These are phyloP conservation scores for Boloria selene DNA, from an alignment of 2,888 invertebrate species.

Conservation along the genomic window DNA sequence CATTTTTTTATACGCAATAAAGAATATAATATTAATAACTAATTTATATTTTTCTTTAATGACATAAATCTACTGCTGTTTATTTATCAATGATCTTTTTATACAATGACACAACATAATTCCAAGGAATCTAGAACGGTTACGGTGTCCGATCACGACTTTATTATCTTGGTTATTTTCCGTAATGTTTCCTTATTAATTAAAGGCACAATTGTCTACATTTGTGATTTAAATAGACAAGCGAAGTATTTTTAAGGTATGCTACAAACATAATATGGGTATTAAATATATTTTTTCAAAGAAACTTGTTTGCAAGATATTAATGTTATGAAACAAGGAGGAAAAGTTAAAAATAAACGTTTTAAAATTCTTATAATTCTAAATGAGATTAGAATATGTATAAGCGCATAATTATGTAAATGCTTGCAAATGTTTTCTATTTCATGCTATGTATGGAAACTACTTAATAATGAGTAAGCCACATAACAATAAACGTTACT, in stretches of 20 bases:
- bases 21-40: too few relatives aligned
- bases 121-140: constrained; percentile 25
- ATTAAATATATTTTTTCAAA: too few relatives aligned
- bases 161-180: constrained; percentile 25
- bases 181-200: constrained; percentile 25
- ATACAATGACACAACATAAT: constrained; percentile 22
- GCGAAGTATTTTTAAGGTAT: background rate
- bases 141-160: constrained; percentile 28
- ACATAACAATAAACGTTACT: background rate
- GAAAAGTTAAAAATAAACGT: constrained; percentile 7
- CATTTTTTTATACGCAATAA: too few relatives aligned
- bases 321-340: background rate
- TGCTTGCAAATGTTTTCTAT: constrained; percentile 25
- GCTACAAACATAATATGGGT: too few relatives aligned
- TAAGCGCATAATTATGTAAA: constrained; percentile 33
- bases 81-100: constrained; percentile 15
- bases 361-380: constrained; percentile 7
- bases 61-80: background rate
- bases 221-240: constrained; percentile 3
- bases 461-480: constrained; percentile 1
- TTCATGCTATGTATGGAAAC: constrained; percentile 12
- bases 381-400: constrained; percentile 25
- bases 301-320: too few relatives aligned
- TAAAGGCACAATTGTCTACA: constrained; percentile 12
- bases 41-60: too few relatives aligned